phyloP scores from a whole-genome alignment of 2,797 vertebrate species.

The Podarcis lilfordi region DNA sequence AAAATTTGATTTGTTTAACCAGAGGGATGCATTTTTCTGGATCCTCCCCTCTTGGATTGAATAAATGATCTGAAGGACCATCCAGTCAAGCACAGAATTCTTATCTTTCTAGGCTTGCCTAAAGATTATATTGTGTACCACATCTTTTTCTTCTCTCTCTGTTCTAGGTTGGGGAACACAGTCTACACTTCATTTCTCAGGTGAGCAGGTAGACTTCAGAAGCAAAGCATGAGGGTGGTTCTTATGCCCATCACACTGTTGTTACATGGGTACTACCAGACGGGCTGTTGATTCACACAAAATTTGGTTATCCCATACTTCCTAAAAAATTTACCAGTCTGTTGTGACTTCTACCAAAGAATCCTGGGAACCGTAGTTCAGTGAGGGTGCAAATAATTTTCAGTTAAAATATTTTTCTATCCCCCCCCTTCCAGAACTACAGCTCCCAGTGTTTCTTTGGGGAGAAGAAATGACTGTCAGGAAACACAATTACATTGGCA shows the following conservation, averaged over 20 bases:
- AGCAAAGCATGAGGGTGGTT: not conserved
- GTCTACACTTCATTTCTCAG: constrained; percentile 77
- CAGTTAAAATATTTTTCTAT: not conserved
- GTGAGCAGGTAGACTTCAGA: constrained; percentile 53
- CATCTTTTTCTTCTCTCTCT: constrained; percentile 1
- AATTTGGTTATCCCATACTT: not conserved
- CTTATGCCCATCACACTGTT: no score
- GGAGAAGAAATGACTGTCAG: not conserved
- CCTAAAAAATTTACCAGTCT: not conserved
- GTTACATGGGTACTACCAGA: not conserved
- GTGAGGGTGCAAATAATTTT: not conserved
- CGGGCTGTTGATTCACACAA: not conserved
- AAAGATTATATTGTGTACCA: fast-evolving
- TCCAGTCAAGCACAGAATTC: not conserved
- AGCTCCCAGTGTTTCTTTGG: not conserved
- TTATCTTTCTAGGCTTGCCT: not conserved
- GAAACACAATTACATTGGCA: not conserved
- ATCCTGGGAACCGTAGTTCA: not conserved
- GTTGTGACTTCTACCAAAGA: not conserved
- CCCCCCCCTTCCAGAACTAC: not conserved
- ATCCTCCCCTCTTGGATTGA: not conserved
- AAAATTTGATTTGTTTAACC: no score
- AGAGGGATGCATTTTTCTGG: no score
- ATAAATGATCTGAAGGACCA: not conserved
- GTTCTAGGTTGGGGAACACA: constrained; percentile 76